Evolutionary conservation across 1,140 invertebrate species (phyloP).

Genomic region (Trachymyrmex cornetzi): DNA sequence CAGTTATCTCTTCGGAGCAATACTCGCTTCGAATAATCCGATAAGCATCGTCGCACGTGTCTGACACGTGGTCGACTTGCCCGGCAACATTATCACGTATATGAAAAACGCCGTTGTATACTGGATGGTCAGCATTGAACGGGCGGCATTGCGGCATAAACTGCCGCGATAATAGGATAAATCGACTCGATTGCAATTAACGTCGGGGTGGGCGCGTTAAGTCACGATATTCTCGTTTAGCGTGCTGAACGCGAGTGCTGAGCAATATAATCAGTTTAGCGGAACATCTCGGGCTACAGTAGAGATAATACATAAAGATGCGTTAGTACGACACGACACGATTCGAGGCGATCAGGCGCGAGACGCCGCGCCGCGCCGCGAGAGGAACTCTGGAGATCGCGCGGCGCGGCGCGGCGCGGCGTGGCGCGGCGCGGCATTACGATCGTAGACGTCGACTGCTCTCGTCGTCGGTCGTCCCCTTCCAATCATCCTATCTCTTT

Average conservation of each 20-base stretch:
- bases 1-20: neutral
- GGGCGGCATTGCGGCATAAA: slow-evolving; percentile 49
- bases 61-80: slow-evolving; percentile 35
- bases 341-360: no score
- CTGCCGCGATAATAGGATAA: slow-evolving; percentile 55
- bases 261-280: slow-evolving; percentile 22
- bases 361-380: neutral
- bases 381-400: slow-evolving; percentile 39
- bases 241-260: slow-evolving; percentile 8
- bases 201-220: slow-evolving; percentile 33
- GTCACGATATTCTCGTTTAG: slow-evolving; percentile 38
- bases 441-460: slow-evolving; percentile 43
- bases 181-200: slow-evolving; percentile 57
- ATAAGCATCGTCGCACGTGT: slow-evolving; percentile 27
- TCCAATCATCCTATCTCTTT: slow-evolving; percentile 30
- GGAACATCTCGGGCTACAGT: neutral
- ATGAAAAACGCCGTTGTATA: slow-evolving; percentile 24
- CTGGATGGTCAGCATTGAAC: neutral
- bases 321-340: slow-evolving; percentile 39
- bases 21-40: slow-evolving; percentile 10
- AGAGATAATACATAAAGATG: slow-evolving; percentile 54
- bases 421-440: slow-evolving; percentile 28
- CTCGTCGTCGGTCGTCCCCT: neutral
- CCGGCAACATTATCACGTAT: neutral
- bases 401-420: neutral